phyloP scores from a whole-genome alignment of 2,113 vertebrate genomes.

The Bufo bufo region DNA sequence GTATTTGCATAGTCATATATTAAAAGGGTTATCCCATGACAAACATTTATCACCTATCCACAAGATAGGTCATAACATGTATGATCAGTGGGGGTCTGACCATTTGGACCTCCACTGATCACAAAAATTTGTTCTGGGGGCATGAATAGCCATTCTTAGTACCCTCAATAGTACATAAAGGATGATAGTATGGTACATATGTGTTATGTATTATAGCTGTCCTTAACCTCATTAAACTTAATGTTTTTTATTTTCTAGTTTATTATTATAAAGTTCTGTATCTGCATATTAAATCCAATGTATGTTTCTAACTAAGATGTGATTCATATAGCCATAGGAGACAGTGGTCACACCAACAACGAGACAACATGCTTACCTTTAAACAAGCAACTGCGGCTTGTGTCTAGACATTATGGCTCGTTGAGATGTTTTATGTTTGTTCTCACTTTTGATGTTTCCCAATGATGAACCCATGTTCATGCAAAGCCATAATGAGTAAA shows the following conservation, averaged over 20 bases:
- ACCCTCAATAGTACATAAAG: too few species aligned
- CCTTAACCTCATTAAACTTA: not conserved
- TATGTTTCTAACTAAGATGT: not conserved
- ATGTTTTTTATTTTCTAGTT: not conserved
- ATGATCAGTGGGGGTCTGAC: too few species aligned
- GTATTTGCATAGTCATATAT: too few species aligned
- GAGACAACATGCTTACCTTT: conserved; percentile 4
- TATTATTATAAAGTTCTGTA: not conserved
- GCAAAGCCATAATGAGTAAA: not conserved
- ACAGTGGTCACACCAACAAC: conserved; percentile 14
- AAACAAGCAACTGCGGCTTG: not conserved
- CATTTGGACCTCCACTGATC: too few species aligned
- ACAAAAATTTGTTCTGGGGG: too few species aligned
- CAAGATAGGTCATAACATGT: too few species aligned
- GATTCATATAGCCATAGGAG: not conserved
- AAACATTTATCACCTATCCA: too few species aligned
- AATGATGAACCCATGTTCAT: not conserved
- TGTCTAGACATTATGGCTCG: conserved; percentile 27
- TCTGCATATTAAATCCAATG: not conserved
- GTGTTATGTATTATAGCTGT: too few species aligned
- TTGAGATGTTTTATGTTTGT: not conserved
- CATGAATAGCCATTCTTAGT: too few species aligned
- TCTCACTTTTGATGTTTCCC: conserved; percentile 22
- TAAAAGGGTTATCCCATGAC: too few species aligned
- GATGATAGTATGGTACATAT: too few species aligned